These are phyloP conservation scores for Pollenia griseotomentosa DNA, from an alignment of 2,888 invertebrate species.

Conservation along the genomic window DNA sequence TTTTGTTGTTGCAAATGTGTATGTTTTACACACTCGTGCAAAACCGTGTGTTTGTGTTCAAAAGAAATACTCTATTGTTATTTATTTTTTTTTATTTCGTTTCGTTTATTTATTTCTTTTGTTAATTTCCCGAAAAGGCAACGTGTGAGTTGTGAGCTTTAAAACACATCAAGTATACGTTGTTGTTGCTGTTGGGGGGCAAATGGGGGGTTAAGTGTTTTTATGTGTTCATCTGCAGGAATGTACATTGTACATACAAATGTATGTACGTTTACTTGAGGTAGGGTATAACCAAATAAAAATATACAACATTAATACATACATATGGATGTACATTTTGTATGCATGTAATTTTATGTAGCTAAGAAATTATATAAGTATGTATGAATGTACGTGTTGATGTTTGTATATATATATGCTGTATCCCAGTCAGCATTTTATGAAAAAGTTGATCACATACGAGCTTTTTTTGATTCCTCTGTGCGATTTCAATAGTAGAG, in stretches of 20 bases:
- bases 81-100: constrained; percentile 6
- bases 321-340: not conserved
- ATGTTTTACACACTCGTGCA: not conserved
- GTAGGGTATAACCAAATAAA: constrained; percentile 42
- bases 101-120: constrained; percentile 44
- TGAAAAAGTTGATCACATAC: too few relatives aligned
- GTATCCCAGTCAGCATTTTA: too few relatives aligned
- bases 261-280: constrained; percentile 33
- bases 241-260: not conserved
- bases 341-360: too few relatives aligned
- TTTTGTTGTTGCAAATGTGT: constrained; percentile 5
- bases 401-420: too few relatives aligned
- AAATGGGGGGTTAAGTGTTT: constrained; percentile 21
- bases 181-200: constrained; percentile 24
- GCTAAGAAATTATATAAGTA: not conserved
- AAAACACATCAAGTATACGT: constrained; percentile 10
- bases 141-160: constrained; percentile 61
- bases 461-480: too few relatives aligned
- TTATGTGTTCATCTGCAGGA: not conserved
- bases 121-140: constrained; percentile 66
- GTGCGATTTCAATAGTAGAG: too few relatives aligned
- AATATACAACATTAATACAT: not conserved
- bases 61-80: constrained; percentile 24
- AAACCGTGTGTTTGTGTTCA: constrained; percentile 3
- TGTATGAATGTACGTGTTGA: not conserved